phyloP scores from a whole-genome alignment of 1,140 invertebrate genomes.

The Galleria mellonella region DNA sequence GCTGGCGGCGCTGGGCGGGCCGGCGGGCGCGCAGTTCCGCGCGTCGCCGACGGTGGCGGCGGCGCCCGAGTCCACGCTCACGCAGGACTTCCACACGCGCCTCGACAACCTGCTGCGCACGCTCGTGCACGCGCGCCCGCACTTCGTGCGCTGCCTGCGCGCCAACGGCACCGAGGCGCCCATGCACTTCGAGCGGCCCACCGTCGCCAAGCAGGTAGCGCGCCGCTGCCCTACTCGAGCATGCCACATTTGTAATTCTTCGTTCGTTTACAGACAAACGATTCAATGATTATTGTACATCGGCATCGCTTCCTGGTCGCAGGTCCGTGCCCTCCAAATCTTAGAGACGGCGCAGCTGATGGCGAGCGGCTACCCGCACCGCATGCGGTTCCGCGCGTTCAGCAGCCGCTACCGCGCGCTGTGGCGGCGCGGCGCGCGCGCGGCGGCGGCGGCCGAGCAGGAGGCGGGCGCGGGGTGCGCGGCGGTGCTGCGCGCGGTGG shows the following conservation, averaged over 20 bases:
- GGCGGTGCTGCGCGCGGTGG: slow-evolving; percentile 88
- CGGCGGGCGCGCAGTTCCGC: slow-evolving; percentile 88
- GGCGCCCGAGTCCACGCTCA: slow-evolving; percentile 92
- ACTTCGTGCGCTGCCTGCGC: slow-evolving; percentile 94
- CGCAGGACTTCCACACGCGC: slow-evolving; percentile 95
- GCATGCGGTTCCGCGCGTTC: slow-evolving; percentile 97
- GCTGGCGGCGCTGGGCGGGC: slow-evolving; percentile 86
- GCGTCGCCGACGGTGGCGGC: slow-evolving; percentile 94
- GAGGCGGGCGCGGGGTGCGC: slow-evolving; percentile 79
- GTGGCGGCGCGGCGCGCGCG: slow-evolving; percentile 83
- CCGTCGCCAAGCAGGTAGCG: slow-evolving; percentile 79
- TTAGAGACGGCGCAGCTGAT: slow-evolving; percentile 96
- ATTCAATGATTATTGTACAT: no score
- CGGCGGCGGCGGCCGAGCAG: slow-evolving; percentile 81
- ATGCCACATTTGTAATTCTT: not conserved
- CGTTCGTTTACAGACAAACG: no score
- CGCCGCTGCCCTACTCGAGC: no score
- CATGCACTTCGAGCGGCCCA: slow-evolving; percentile 85
- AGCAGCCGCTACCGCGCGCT: slow-evolving; percentile 88
- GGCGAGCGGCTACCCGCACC: slow-evolving; percentile 94
- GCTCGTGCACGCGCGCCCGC: slow-evolving; percentile 92
- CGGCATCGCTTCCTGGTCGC: slow-evolving; percentile 27
- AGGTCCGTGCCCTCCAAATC: slow-evolving; percentile 94
- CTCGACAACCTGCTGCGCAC: slow-evolving; percentile 93
- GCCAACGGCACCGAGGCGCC: slow-evolving; percentile 87